Evolutionary conservation across 2,113 vertebrate species (phyloP).

Genomic region (Anarhynchus alexandrinus): DNA sequence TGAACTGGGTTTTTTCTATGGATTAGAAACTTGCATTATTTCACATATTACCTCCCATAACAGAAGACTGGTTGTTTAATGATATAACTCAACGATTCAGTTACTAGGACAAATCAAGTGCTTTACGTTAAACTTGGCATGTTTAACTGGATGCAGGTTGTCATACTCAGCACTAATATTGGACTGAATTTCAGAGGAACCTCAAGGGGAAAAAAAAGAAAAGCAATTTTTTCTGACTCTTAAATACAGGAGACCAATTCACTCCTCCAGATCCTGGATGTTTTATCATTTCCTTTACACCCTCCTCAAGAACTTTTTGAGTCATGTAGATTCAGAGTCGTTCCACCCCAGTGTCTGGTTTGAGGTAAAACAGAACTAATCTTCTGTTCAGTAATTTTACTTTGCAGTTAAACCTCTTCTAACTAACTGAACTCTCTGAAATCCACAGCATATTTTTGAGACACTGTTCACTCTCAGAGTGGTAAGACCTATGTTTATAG

Average conservation of each 20-base stretch:
- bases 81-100: background rate
- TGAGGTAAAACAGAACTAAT: too few relatives aligned
- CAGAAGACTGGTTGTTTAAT: background rate
- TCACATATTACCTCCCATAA: background rate
- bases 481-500: too few relatives aligned
- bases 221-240: background rate
- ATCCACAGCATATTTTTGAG: too few relatives aligned
- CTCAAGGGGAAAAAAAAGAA: background rate
- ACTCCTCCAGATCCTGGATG: background rate
- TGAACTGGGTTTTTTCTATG: background rate
- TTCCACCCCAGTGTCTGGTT: background rate
- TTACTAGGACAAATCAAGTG: background rate
- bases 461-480: too few relatives aligned
- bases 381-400: too few relatives aligned
- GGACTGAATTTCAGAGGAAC: background rate
- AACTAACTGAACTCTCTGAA: too few relatives aligned
- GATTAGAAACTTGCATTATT: background rate
- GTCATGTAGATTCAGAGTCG: background rate
- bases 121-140: background rate
- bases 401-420: too few relatives aligned
- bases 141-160: background rate
- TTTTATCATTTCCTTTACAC: background rate
- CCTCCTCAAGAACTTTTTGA: background rate
- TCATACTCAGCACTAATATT: background rate
- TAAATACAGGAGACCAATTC: background rate